phyloP scores from a whole-genome alignment of 1,140 invertebrate species.

The Cheumatopsyche charites region DNA sequence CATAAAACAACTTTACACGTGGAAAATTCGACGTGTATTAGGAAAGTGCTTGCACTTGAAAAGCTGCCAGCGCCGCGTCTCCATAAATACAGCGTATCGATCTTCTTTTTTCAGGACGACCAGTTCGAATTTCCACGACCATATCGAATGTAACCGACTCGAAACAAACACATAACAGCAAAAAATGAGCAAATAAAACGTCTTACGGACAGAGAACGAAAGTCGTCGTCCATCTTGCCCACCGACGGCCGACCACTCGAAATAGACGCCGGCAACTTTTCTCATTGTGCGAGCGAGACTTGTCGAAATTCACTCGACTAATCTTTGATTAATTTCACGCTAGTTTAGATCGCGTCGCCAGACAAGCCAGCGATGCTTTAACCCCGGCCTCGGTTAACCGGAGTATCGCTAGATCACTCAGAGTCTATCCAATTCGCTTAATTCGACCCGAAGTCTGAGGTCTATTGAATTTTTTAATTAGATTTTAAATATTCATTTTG shows the following conservation, averaged over 20 bases:
- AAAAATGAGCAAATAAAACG: no score
- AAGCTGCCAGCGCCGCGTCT: neutral
- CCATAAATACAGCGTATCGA: neutral
- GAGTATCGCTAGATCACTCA: no score
- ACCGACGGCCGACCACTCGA: neutral
- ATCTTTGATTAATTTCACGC: slow-evolving; percentile 25
- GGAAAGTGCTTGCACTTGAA: neutral
- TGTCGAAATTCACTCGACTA: slow-evolving; percentile 11
- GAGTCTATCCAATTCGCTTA: no score
- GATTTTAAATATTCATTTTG: no score
- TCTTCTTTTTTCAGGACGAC: neutral
- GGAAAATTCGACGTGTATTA: no score
- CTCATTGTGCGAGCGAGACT: slow-evolving; percentile 2
- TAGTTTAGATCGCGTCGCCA: neutral
- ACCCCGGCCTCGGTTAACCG: no score
- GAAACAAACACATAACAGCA: no score
- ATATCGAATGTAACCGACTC: neutral
- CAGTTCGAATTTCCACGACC: neutral
- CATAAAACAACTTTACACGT: no score
- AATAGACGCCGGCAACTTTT: neutral
- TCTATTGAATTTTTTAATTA: no score
- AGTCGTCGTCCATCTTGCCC: neutral
- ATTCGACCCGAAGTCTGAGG: no score
- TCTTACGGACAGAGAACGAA: no score
- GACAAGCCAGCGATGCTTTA: no score